Evolutionary conservation across 1,140 invertebrate species (phyloP), one percentile per base, ranked within the genome.

Genomic region (Drosophila bifasciata): DNA sequence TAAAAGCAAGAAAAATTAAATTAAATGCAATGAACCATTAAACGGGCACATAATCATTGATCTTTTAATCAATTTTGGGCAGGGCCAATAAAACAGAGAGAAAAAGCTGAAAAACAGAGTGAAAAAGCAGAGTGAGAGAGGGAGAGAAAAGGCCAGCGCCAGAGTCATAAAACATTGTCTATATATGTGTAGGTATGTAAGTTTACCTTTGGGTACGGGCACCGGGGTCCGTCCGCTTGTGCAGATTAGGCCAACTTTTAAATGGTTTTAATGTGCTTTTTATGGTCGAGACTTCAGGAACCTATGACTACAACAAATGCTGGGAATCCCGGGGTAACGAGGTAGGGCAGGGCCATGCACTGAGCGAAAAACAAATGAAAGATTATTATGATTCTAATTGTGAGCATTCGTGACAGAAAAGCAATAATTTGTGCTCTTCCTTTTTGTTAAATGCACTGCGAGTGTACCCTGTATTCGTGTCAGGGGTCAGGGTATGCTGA

Each of bases 51-150:
- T 83, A 79, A 86, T 86, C 83, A 88, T 83, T 86, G 83, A 86
- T 86, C 83, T 86, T 86, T 86, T 86, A 86, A 86, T 86, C 83
- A 86, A 86, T 86, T 86, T 86, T 78, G 75, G 62, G 39, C 63
- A 36, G 16, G 60, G 16, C 77, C 83, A 86, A 88, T 79, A 86
- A 83, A 75, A 59, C 28, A 15, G 51, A 36, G 43, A 40, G 13
- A 71, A 66, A 48, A 40, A 40, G 43, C 44, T 3, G 8, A 36
- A 83, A 83, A 71, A 51, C 28, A 9, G 51, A 41, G 11, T n/a
- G 23, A 0, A 7, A 25, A 25, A 25, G 32, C 11, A 64, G 72
- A 48, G 32, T 9, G 46, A 25, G 13, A 40, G 50, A 53, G n/a
- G n/a, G 50, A 39, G 25, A 59, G 64, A 52, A 48, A 36, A 72